Evolutionary conservation across 2,888 invertebrate species (phyloP), one percentile per base, ranked within the genome.

Genomic region (Meta bourneti): DNA sequence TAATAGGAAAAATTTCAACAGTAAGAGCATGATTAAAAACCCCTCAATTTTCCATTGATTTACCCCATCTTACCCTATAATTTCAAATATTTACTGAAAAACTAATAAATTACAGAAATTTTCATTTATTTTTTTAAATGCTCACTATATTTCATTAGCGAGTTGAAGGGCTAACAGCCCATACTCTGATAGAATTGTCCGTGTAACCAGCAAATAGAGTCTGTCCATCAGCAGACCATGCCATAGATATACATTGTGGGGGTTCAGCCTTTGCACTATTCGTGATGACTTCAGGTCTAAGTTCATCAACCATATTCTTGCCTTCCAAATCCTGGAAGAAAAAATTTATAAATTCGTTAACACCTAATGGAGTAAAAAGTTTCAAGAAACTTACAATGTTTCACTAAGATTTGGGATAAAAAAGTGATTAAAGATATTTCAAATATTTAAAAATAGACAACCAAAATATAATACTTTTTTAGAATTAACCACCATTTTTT

Each of bases 221-320:
- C 95, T 99, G 99, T 93, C 99, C 99, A 95, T 99, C 99, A 82
- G 98, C 98, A 92, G 99, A 99, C 99, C 99, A 99, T 48, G 99
- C 99, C 94, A 99, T 96, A 7, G 98, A 99, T 94, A 98, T 96
- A 95, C 99, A 99, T 95, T 98, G 98, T 78, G 99, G 99, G 94
- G 98, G 98, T 94, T 98, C 98, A 82, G 98, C 97, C 95, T 98
- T 98, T 84, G 94, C 93, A 80, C 85, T 93, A 94, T 96, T 96
- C 94, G 96, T 96, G 93, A 98, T 97, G 94, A 99, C 98, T 95
- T 99, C 99, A n/a, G 99, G 98, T 94, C 97, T 97, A 93, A 99
- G 96, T 95, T 99, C 99, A 95, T 99, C 99, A 94, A 99, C 99
- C 96, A 99, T 98, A 95, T 98, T 98, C 96, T 99, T 99, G 96